Percentiles rank a stretch among this genome's conserved stretches.
These are phyloP conservation scores for Palaemon carinicauda DNA, from an alignment of 1,140 invertebrate species.

Conservation along the genomic window DNA sequence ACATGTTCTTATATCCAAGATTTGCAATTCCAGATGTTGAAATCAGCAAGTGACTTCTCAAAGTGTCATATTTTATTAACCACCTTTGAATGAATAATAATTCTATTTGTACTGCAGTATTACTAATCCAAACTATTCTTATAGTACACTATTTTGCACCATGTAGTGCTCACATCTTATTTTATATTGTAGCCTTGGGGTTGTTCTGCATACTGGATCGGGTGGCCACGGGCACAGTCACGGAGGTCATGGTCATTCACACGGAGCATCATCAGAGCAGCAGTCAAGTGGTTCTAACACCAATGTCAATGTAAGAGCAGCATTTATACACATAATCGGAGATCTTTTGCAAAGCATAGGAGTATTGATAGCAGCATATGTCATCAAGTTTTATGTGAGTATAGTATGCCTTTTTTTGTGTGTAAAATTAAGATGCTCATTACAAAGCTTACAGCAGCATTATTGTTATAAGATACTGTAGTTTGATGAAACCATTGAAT, in stretches of 20 bases:
- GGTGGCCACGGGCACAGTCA: conserved; percentile 58
- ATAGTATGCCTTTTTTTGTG: not conserved
- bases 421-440: not conserved
- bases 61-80: too few species aligned
- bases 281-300: not conserved
- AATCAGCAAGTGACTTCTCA: too few species aligned
- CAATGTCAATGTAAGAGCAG: conserved; percentile 73
- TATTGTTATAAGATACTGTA: too few species aligned
- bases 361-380: conserved; percentile 70
- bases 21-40: too few species aligned
- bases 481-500: too few species aligned
- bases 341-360: conserved; percentile 72
- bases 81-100: too few species aligned
- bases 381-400: conserved; percentile 69
- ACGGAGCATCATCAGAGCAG: conserved; percentile 59
- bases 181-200: conserved; percentile 26
- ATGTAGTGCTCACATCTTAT: too few species aligned
- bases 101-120: too few species aligned
- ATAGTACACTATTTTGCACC: not conserved
- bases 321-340: conserved; percentile 72
- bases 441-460: not conserved
- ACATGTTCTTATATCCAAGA: too few species aligned
- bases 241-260: conserved; percentile 63
- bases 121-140: not conserved
- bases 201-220: conserved; percentile 21